These are phyloP conservation scores for Corvus cornix DNA, from an alignment of 2,113 vertebrate genomes.

Conservation along the genomic window DNA sequence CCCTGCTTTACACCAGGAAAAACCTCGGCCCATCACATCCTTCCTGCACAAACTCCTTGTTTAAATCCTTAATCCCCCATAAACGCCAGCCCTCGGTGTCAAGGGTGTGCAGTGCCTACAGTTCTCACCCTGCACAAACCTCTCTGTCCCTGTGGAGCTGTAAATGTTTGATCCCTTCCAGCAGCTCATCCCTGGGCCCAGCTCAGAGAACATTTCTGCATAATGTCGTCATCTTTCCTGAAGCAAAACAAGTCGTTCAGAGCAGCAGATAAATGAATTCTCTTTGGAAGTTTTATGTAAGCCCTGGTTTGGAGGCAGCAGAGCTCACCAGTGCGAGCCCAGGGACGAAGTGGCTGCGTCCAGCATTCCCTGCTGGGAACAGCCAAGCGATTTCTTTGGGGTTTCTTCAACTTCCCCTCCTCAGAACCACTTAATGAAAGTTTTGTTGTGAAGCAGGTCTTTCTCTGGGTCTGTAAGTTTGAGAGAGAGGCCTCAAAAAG, in stretches of 20 bases:
- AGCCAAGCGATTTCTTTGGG: not conserved
- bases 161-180: slow-evolving; percentile 8
- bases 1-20: not conserved
- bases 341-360: not conserved
- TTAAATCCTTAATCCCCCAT: not conserved
- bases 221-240: slow-evolving; percentile 39
- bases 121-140: not conserved
- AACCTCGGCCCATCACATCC: not conserved
- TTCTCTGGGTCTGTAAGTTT: not conserved
- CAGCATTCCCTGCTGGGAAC: not conserved
- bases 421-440: not conserved
- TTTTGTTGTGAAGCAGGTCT: not conserved
- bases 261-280: slow-evolving; percentile 13
- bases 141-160: not conserved
- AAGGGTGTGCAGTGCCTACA: not conserved
- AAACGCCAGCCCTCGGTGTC: not conserved
- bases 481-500: not conserved
- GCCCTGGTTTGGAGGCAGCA: not conserved
- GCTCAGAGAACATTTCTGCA: slow-evolving; percentile 9
- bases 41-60: not conserved
- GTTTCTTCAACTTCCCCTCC: not conserved
- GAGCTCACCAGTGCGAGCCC: not conserved
- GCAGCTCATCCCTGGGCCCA: slow-evolving; percentile 4
- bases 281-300: slow-evolving; percentile 30
- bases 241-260: slow-evolving; percentile 46